phyloP scores from a whole-genome alignment of 2,113 vertebrate species.

The Etheostoma spectabile region DNA sequence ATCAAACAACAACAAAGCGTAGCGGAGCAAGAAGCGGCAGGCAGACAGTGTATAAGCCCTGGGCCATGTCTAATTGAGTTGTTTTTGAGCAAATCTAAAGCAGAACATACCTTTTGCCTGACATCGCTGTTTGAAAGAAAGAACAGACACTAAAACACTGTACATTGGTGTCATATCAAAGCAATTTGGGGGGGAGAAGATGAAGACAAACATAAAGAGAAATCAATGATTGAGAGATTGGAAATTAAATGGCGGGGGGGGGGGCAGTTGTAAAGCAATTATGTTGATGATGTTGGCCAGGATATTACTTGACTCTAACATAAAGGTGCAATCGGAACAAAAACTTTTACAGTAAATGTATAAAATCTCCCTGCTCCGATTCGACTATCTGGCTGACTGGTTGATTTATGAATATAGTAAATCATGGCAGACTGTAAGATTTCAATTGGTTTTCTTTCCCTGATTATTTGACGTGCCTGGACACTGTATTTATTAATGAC shows the following conservation, averaged over 20 bases:
- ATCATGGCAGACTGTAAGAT: neutral
- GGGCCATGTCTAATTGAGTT: conserved; percentile 66
- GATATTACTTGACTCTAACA: conserved; percentile 17
- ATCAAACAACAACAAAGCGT: conserved; percentile 70
- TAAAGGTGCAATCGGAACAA: conserved; percentile 10
- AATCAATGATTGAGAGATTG: conserved; percentile 53
- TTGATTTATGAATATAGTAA: conserved; percentile 38
- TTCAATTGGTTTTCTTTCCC: conserved; percentile 8
- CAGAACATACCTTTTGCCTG: conserved; percentile 73
- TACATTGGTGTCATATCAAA: conserved; percentile 62
- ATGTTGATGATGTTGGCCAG: conserved; percentile 7
- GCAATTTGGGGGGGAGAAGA: conserved; percentile 39
- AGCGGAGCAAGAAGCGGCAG: conserved; percentile 53
- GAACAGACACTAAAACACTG: conserved; percentile 62
- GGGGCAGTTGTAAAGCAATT: neutral
- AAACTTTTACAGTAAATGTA: neutral
- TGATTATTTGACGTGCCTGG: conserved; percentile 13
- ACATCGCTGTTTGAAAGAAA: conserved; percentile 63
- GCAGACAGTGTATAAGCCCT: conserved; percentile 39
- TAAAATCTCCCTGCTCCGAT: conserved; percentile 10
- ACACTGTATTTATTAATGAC: neutral
- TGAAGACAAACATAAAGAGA: conserved; percentile 51
- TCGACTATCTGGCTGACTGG: conserved; percentile 15
- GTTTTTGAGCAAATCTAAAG: conserved; percentile 67
- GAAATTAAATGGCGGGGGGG: conserved; percentile 41